phyloP scores from a whole-genome alignment of 1,140 invertebrate genomes.

The Leptopilina clavipes region DNA sequence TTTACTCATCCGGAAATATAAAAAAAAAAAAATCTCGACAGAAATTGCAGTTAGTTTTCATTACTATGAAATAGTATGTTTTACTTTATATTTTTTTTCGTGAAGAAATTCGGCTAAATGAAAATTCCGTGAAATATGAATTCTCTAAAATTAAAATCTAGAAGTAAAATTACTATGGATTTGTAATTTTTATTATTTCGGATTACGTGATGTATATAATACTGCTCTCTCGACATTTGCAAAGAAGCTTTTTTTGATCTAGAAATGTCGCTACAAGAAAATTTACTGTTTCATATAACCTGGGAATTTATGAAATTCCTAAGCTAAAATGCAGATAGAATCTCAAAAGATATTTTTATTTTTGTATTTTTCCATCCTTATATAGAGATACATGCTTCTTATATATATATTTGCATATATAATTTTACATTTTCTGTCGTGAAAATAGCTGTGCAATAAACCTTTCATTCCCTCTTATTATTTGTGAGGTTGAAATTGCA shows the following conservation, averaged over 20 bases:
- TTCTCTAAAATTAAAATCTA: too few relatives aligned
- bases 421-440: background rate
- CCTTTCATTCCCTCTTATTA: conserved; percentile 7
- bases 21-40: too few relatives aligned
- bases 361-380: background rate
- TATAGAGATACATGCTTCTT: background rate
- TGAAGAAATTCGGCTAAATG: too few relatives aligned
- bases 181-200: too few relatives aligned
- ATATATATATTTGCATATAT: conserved; percentile 17
- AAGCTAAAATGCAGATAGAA: background rate
- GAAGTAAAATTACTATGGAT: too few relatives aligned
- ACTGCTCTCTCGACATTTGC: too few relatives aligned
- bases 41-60: too few relatives aligned
- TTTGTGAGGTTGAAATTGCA: background rate
- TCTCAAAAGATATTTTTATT: background rate
- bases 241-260: background rate
- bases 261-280: background rate
- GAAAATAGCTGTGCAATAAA: conserved; percentile 5
- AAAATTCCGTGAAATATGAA: too few relatives aligned
- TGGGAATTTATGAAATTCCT: conserved; percentile 1
- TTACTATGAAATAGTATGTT: too few relatives aligned
- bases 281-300: background rate
- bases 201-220: too few relatives aligned
- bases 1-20: too few relatives aligned
- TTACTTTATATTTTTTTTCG: too few relatives aligned